These are phyloP conservation scores for Xenotilapia flavipinnis DNA, from an alignment of 2,113 vertebrate genomes.

Conservation along the genomic window DNA sequence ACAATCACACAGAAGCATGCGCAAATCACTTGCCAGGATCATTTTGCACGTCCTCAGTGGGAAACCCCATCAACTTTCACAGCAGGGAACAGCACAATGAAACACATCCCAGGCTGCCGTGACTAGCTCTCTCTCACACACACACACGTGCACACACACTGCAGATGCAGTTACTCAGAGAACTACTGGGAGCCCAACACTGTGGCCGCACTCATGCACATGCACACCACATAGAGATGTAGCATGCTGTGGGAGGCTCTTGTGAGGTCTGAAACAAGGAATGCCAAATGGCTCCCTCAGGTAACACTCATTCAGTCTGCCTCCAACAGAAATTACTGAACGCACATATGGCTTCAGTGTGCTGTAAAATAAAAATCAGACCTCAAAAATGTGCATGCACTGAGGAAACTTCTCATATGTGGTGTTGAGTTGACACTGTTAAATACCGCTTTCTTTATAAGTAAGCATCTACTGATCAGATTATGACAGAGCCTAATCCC, in stretches of 20 bases:
- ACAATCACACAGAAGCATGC: neutral
- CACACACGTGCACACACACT: neutral
- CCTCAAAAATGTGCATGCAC: neutral
- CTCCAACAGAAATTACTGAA: neutral
- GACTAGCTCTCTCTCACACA: neutral
- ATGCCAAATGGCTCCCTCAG: neutral
- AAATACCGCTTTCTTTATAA: neutral
- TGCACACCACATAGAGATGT: neutral
- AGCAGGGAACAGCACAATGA: constrained; percentile 57
- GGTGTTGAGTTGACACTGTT: neutral
- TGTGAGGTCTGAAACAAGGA: neutral
- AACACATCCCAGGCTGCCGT: constrained; percentile 28
- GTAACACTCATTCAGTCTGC: neutral
- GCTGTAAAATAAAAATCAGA: neutral
- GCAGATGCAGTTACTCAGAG: neutral
- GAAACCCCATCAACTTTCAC: constrained; percentile 65
- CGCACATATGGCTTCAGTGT: neutral
- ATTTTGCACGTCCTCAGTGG: constrained; percentile 51
- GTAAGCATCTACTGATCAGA: neutral
- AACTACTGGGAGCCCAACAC: neutral
- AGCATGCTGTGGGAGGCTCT: neutral
- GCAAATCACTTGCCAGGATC: constrained; percentile 53
- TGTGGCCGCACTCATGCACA: neutral
- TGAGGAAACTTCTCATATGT: neutral
- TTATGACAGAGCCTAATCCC: neutral